Evolutionary conservation across 2,113 vertebrate species (phyloP).

Genomic region (Menura novaehollandiae): DNA sequence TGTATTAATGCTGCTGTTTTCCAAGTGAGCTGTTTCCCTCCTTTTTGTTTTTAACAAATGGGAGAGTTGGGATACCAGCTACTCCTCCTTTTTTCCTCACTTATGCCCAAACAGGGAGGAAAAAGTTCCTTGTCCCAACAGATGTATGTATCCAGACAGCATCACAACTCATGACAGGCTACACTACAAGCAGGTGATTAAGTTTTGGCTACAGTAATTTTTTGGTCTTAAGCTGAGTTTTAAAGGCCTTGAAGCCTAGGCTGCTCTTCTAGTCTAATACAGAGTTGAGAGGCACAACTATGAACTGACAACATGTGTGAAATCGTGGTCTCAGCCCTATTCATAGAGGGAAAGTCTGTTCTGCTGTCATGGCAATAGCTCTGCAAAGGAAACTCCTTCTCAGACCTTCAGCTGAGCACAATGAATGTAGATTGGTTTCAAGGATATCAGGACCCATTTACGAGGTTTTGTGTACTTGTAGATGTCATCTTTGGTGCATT

Average conservation of each 20-base stretch:
- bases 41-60: not conserved
- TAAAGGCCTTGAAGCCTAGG: not conserved
- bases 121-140: not conserved
- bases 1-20: not conserved
- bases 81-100: not conserved
- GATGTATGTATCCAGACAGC: not conserved
- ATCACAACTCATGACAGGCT: not conserved
- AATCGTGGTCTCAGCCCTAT: not conserved
- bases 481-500: not conserved
- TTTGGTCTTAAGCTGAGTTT: not conserved
- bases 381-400: not conserved
- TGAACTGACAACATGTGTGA: fast-evolving
- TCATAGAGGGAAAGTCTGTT: not conserved
- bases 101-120: not conserved
- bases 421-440: not conserved
- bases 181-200: not conserved
- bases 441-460: not conserved
- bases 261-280: not conserved
- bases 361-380: not conserved
- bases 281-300: not conserved
- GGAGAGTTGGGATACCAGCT: not conserved
- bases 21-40: not conserved
- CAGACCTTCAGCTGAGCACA: not conserved
- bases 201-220: not conserved
- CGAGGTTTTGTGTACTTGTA: not conserved